These are phyloP conservation scores for Sericinus montela DNA, from an alignment of 2,888 invertebrate genomes.

Conservation along the genomic window DNA sequence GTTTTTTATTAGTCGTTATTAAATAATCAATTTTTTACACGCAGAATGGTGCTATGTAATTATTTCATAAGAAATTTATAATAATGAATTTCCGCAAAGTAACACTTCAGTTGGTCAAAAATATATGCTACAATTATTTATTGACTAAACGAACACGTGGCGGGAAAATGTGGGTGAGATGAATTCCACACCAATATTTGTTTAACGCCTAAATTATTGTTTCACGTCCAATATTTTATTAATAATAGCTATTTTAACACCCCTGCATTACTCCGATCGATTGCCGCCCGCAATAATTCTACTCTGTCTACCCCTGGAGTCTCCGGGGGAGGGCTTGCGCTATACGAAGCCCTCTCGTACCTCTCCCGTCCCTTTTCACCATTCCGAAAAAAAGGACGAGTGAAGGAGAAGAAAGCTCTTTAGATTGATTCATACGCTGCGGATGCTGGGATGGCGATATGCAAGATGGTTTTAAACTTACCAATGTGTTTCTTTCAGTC, in stretches of 20 bases:
- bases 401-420: constrained; percentile 37
- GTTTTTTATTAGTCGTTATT: no score
- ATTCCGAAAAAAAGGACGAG: constrained; percentile 25
- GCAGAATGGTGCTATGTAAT: no score
- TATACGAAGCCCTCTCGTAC: constrained; percentile 33
- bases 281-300: not conserved
- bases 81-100: no score
- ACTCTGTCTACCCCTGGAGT: constrained; percentile 5
- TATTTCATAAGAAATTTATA: no score
- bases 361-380: constrained; percentile 36
- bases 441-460: constrained; percentile 54
- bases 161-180: no score
- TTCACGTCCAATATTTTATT: constrained; percentile 6
- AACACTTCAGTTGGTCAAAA: no score
- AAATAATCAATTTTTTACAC: no score
- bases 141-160: no score
- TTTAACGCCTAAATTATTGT: no score
- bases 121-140: no score
- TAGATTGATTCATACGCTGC: constrained; percentile 64
- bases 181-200: no score
- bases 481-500: no score
- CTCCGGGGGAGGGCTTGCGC: constrained; percentile 52
- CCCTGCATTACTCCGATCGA: constrained; percentile 10
- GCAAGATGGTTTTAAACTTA: constrained; percentile 12
- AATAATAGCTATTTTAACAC: constrained; percentile 14